Evolutionary conservation across 2,113 vertebrate genomes (phyloP).

Genomic region (Phylloscopus trochiloides): DNA sequence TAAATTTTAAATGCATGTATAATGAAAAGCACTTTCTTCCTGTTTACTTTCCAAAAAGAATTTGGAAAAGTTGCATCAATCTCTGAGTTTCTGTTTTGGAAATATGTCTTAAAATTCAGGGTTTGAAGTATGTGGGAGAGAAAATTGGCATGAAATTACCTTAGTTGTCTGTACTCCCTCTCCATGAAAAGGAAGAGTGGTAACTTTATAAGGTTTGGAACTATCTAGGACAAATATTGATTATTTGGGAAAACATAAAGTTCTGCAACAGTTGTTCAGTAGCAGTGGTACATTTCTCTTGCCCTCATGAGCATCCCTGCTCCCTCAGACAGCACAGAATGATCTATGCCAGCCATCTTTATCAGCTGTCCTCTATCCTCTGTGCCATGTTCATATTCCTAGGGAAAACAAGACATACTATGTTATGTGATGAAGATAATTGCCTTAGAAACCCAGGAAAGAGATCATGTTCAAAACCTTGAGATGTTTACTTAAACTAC

Average conservation of each 20-base stretch:
- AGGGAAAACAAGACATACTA: not conserved
- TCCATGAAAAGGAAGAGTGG: not conserved
- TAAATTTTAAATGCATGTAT: not conserved
- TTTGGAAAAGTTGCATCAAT: not conserved
- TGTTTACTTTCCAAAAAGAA: not conserved
- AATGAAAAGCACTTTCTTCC: not conserved
- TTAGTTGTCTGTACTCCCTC: not conserved
- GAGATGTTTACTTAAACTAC: not conserved
- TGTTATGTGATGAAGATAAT: not conserved
- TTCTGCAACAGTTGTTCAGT: not conserved
- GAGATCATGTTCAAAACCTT: not conserved
- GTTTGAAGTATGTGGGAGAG: not conserved
- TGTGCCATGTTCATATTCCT: not conserved
- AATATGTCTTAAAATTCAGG: not conserved
- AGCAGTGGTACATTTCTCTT: not conserved
- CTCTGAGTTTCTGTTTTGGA: not conserved
- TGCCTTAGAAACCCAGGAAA: not conserved
- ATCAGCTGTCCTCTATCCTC: not conserved
- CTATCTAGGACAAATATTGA: not conserved
- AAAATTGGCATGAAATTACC: not conserved
- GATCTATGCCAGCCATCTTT: rapidly evolving
- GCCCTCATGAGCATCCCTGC: not conserved
- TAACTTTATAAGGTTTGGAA: not conserved
- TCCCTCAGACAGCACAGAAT: not conserved
- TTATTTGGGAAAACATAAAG: not conserved